Percentiles rank a stretch among this genome's conserved stretches.
Evolutionary conservation across 1,140 invertebrate species (phyloP).

Genomic region (Zeugodacus cucurbitae): DNA sequence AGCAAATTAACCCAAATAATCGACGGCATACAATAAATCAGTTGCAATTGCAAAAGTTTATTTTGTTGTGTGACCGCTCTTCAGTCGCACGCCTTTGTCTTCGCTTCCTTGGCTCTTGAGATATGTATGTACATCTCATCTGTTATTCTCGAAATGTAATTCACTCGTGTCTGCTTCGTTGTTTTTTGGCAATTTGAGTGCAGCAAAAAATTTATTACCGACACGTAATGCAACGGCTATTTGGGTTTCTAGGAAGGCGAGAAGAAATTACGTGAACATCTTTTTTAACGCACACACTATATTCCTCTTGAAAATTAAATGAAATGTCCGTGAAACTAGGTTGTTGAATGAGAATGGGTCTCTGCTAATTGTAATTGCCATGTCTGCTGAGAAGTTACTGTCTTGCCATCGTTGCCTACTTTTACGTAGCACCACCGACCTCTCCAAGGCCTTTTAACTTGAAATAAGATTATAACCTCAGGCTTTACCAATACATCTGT

Average conservation of each 20-base stretch:
- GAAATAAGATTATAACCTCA: too few relatives aligned
- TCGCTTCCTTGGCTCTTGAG: not conserved
- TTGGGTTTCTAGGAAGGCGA: slow-evolving; percentile 18
- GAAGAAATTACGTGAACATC: not conserved
- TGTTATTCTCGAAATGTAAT: slow-evolving; percentile 36
- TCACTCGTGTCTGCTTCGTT: not conserved
- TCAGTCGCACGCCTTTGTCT: not conserved
- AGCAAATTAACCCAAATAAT: slow-evolving; percentile 32
- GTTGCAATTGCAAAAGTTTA: not conserved
- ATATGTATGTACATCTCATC: not conserved
- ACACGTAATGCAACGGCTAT: slow-evolving; percentile 23
- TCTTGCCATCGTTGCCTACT: too few relatives aligned
- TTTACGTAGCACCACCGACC: too few relatives aligned
- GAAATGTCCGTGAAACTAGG: too few relatives aligned
- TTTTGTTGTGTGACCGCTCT: not conserved
- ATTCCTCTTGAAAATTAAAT: too few relatives aligned
- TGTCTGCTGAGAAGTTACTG: too few relatives aligned
- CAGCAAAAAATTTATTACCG: not conserved
- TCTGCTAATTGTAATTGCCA: too few relatives aligned
- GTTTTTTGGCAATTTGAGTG: slow-evolving; percentile 13
- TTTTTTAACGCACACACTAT: not conserved
- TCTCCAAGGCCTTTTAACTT: too few relatives aligned
- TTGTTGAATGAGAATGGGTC: too few relatives aligned
- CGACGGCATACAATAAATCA: slow-evolving; percentile 30
- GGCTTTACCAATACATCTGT: too few relatives aligned